A percentile compares a stretch with the other conserved stretches of the same genome.
Evolutionary conservation across 2,888 invertebrate species (phyloP).

Genomic region (Anagyrus pseudococci): DNA sequence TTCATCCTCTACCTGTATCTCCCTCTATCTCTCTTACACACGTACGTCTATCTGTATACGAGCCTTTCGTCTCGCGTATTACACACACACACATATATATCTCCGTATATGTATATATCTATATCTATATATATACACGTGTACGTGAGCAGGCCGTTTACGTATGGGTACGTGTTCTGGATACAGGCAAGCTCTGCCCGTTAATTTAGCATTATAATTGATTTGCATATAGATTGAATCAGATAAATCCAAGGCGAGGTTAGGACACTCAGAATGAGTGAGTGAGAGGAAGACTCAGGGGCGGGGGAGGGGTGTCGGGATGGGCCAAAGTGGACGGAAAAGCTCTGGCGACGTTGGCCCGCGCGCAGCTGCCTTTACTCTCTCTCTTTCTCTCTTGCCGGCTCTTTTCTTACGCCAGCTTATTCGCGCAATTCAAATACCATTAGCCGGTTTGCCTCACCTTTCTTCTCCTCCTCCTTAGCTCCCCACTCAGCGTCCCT

Average conservation of each 20-base stretch:
- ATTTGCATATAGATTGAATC: conserved; percentile 59
- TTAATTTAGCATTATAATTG: conserved; percentile 58
- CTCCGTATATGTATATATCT: conserved; percentile 34
- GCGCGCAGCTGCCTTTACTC: neutral
- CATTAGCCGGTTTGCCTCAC: no score
- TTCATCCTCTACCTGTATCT: no score
- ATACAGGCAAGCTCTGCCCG: conserved; percentile 43
- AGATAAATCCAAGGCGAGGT: conserved; percentile 49
- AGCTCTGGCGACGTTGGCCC: neutral
- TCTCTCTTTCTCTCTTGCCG: neutral
- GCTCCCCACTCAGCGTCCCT: neutral
- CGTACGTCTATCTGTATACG: no score
- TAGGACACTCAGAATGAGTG: neutral
- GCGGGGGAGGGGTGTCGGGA: conserved; percentile 7
- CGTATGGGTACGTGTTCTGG: neutral
- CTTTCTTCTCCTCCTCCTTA: neutral
- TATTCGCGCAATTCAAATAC: no score
- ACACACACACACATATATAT: conserved; percentile 7
- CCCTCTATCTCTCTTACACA: conserved; percentile 11
- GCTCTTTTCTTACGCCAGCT: neutral
- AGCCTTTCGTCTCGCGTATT: conserved; percentile 12
- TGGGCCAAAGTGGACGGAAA: neutral
- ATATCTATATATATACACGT: neutral
- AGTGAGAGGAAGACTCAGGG: conserved; percentile 21
- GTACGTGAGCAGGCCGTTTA: neutral